These are phyloP conservation scores for Idaea biselata DNA, from an alignment of 2,888 invertebrate genomes.

Conservation along the genomic window DNA sequence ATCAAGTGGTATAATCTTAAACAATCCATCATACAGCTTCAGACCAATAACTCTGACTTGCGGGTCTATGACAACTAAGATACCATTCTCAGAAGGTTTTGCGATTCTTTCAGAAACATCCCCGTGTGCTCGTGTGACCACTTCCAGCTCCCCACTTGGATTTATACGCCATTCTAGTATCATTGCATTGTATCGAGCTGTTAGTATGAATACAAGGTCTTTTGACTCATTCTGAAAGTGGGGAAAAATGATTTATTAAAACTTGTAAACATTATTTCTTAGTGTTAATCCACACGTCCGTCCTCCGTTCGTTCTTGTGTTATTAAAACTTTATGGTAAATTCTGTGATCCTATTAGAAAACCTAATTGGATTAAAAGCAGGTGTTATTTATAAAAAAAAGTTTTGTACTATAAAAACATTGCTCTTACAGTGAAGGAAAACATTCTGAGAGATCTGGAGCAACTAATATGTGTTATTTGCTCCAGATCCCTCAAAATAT, in stretches of 20 bases:
- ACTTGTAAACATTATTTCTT: too few species aligned
- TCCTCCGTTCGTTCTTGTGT: too few species aligned
- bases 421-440: too few species aligned
- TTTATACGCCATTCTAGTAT: constrained; percentile 93
- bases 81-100: constrained; percentile 96
- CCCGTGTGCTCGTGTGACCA: constrained; percentile 97
- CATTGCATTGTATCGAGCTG: constrained; percentile 97
- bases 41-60: constrained; percentile 97
- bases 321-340: too few species aligned
- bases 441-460: too few species aligned
- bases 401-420: too few species aligned
- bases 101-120: constrained; percentile 97
- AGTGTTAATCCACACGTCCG: too few species aligned
- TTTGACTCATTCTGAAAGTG: constrained; percentile 90
- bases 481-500: too few species aligned
- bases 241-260: neutral
- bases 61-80: constrained; percentile 97
- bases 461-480: too few species aligned
- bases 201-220: constrained; percentile 95
- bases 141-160: constrained; percentile 90
- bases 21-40: constrained; percentile 96
- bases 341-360: too few species aligned
- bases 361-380: too few species aligned
- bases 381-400: too few species aligned
- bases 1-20: constrained; percentile 98